phyloP scores from a whole-genome alignment of 2,888 invertebrate species.

The Luperina nickerlii region DNA sequence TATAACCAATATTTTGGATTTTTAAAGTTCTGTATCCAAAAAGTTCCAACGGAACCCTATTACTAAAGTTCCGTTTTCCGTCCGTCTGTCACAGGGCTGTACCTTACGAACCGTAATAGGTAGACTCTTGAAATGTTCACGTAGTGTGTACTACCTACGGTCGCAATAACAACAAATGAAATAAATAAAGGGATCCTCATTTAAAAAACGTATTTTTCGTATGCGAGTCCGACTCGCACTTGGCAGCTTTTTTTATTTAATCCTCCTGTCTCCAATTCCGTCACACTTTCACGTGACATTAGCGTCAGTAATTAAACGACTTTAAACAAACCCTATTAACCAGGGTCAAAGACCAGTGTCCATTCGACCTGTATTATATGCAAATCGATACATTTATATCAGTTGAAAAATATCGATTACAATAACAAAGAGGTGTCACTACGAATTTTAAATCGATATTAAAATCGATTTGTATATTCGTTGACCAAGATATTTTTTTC shows the following conservation, averaged over 20 bases:
- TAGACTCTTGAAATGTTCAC: no score
- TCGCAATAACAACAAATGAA: no score
- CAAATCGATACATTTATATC: slow-evolving; percentile 57
- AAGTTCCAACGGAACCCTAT: no score
- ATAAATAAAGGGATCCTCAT: no score
- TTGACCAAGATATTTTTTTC: slow-evolving; percentile 71
- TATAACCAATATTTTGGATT: not conserved
- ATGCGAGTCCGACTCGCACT: not conserved
- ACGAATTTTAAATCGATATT: slow-evolving; percentile 69
- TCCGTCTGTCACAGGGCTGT: no score
- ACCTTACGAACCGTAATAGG: no score
- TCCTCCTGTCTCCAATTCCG: no score
- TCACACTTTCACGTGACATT: slow-evolving; percentile 15
- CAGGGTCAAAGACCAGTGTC: slow-evolving; percentile 57
- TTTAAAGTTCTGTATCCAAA: no score
- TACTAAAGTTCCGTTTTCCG: no score
- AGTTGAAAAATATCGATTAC: slow-evolving; percentile 63
- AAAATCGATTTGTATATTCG: slow-evolving; percentile 63
- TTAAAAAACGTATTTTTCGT: no score
- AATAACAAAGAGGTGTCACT: slow-evolving; percentile 64
- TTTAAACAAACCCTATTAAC: slow-evolving; percentile 45
- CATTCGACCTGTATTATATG: slow-evolving; percentile 72
- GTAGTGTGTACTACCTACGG: no score
- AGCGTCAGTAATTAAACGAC: slow-evolving; percentile 21
- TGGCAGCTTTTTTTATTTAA: not conserved